phyloP scores from a whole-genome alignment of 1,140 invertebrate species.

The Solen grandis region DNA sequence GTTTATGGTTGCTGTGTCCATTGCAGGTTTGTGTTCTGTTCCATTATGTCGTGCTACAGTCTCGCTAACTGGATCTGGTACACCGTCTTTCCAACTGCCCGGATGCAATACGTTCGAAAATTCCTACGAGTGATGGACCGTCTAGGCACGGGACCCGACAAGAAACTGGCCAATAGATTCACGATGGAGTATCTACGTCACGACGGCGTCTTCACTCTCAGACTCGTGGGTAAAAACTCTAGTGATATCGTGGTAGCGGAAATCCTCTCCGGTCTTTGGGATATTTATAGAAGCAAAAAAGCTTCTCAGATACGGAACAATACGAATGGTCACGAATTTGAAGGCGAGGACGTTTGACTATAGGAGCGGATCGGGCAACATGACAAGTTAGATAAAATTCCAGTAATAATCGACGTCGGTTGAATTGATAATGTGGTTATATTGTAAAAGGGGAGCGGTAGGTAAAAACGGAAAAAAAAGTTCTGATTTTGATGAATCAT shows the following conservation, averaged over 20 bases:
- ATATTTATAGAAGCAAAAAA: conserved; percentile 77
- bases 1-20: too few species aligned
- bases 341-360: conserved; percentile 77
- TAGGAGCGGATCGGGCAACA: too few species aligned
- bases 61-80: conserved; percentile 79
- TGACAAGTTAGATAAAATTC: too few species aligned
- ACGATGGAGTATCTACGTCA: conserved; percentile 77
- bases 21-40: conserved; percentile 81
- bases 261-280: conserved; percentile 79
- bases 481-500: too few species aligned
- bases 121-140: conserved; percentile 80
- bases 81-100: conserved; percentile 76
- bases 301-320: conserved; percentile 75
- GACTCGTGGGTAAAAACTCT: conserved; percentile 79
- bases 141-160: conserved; percentile 73
- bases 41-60: conserved; percentile 80
- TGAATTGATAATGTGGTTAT: too few species aligned
- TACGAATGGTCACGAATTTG: conserved; percentile 67
- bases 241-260: conserved; percentile 79
- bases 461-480: too few species aligned
- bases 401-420: too few species aligned
- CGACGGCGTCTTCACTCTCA: conserved; percentile 78
- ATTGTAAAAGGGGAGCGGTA: too few species aligned
- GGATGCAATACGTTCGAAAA: conserved; percentile 80
- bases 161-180: conserved; percentile 75